Evolutionary conservation across 1,140 invertebrate species (phyloP).

Genomic region (Drosophila suzukii): DNA sequence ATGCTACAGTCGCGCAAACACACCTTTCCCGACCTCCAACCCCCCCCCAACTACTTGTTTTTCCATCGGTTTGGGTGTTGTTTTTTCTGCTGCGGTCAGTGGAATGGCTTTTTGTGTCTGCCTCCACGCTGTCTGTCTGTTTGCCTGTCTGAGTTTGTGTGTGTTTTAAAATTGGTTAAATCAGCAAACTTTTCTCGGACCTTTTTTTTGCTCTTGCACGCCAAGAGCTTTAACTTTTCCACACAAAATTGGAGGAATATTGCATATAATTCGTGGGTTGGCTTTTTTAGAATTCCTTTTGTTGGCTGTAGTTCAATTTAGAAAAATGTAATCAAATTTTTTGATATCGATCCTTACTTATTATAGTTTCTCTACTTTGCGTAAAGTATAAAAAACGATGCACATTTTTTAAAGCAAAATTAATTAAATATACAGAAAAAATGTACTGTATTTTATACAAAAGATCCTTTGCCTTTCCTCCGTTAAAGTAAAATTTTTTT

Average conservation of each 20-base stretch:
- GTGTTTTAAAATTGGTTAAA: conserved; percentile 72
- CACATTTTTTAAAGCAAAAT: too few relatives aligned
- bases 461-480: background rate
- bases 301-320: background rate
- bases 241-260: conserved; percentile 13
- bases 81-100: conserved; percentile 68
- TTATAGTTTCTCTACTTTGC: background rate
- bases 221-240: conserved; percentile 42
- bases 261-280: background rate
- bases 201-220: conserved; percentile 10
- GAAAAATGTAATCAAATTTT: background rate
- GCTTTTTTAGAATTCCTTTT: background rate
- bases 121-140: conserved; percentile 29
- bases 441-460: background rate
- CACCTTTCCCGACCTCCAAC: background rate
- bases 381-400: background rate
- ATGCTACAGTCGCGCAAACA: conserved; percentile 11
- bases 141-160: conserved; percentile 31
- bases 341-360: background rate
- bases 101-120: conserved; percentile 61
- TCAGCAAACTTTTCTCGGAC: conserved; percentile 64
- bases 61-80: conserved; percentile 31
- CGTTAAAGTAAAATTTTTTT: background rate
- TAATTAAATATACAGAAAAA: too few relatives aligned
- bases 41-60: background rate